Percentiles rank a stretch among this genome's conserved stretches.
These are phyloP conservation scores for Coregonus clupeaformis DNA, from an alignment of 2,113 vertebrate species.

Conservation along the genomic window DNA sequence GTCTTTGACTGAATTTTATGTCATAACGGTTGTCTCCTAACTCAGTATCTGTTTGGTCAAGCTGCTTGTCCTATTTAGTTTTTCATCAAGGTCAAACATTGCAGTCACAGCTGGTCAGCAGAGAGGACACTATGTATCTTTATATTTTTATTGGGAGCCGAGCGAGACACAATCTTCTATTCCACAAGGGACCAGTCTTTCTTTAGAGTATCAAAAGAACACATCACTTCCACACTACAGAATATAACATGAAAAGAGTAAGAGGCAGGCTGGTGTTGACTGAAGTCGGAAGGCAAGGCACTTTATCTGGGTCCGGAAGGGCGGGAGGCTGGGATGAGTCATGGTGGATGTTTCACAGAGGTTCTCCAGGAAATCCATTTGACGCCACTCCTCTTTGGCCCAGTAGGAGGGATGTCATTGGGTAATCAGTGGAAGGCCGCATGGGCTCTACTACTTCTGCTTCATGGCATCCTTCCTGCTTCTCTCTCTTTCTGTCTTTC, in stretches of 20 bases:
- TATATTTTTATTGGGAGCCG: conserved; percentile 56
- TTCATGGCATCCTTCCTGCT: conserved; percentile 64
- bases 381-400: conserved; percentile 60
- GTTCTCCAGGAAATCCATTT: conserved; percentile 68
- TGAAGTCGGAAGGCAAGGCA: conserved; percentile 53
- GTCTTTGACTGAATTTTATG: conserved; percentile 21
- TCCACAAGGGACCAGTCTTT: conserved; percentile 45
- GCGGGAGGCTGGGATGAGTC: neutral
- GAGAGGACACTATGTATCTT: conserved; percentile 58
- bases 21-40: conserved; percentile 28
- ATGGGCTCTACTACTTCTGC: conserved; percentile 68
- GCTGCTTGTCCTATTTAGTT: conserved; percentile 40
- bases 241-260: conserved; percentile 53
- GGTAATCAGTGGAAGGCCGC: conserved; percentile 71
- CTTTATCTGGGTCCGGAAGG: conserved; percentile 55
- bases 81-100: conserved; percentile 67
- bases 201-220: conserved; percentile 50
- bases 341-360: conserved; percentile 61
- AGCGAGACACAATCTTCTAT: conserved; percentile 45
- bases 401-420: conserved; percentile 63
- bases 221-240: conserved; percentile 58
- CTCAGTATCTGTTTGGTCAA: too few species aligned
- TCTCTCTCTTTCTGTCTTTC: conserved; percentile 23
- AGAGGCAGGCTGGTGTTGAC: conserved; percentile 40
- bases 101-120: conserved; percentile 21